Evolutionary conservation across 2,888 invertebrate species (phyloP).

Genomic region (Orchesellides sinensis): DNA sequence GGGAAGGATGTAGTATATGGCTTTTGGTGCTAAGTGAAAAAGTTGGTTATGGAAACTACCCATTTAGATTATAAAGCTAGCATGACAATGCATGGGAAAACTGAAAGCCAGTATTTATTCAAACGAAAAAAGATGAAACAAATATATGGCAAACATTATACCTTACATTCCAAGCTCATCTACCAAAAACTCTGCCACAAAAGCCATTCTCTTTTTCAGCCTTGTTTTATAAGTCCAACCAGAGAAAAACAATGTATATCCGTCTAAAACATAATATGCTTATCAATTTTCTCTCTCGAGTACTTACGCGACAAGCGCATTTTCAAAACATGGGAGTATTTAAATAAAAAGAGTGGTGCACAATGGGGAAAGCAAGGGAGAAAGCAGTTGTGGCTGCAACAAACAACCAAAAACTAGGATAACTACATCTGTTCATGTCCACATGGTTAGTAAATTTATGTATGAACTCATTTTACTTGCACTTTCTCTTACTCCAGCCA

Average conservation of each 20-base stretch:
- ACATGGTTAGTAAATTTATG: conserved; percentile 39
- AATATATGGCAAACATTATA: not conserved
- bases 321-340: conserved; percentile 11
- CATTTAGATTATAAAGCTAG: not conserved
- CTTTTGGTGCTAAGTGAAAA: not conserved
- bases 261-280: conserved; percentile 9
- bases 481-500: conserved; percentile 6
- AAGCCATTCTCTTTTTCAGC: no score
- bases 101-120: no score
- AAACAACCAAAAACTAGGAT: conserved; percentile 17
- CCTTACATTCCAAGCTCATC: no score
- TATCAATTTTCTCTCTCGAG: conserved; percentile 11
- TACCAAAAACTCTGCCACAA: no score
- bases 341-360: not conserved
- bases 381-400: not conserved
- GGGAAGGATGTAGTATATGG: no score
- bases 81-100: conserved; percentile 7
- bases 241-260: no score
- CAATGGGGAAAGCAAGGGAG: not conserved
- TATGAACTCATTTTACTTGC: conserved; percentile 36
- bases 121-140: not conserved
- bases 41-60: not conserved
- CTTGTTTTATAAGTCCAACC: no score
- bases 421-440: conserved; percentile 33
- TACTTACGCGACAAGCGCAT: not conserved